phyloP scores from a whole-genome alignment of 2,113 vertebrate species.

The Pachypanchax playfairii region DNA sequence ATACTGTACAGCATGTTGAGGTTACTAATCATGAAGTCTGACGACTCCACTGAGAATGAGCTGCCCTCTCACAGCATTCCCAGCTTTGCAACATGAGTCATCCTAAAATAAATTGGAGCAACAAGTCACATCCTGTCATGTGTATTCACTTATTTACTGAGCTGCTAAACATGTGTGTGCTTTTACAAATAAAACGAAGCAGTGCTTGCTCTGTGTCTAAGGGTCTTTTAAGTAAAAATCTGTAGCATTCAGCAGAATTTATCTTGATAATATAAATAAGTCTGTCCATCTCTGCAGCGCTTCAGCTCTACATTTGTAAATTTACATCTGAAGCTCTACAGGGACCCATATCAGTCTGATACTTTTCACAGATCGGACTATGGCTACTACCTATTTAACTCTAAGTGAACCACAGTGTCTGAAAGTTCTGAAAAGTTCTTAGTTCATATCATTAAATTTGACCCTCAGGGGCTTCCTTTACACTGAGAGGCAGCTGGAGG shows the following conservation, averaged over 20 bases:
- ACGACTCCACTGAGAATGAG: constrained; percentile 25
- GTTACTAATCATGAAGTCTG: constrained; percentile 11
- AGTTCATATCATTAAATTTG: no score
- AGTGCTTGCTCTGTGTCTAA: neutral
- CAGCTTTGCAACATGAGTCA: constrained; percentile 68
- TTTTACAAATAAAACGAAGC: neutral
- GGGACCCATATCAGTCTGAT: neutral
- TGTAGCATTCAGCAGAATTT: neutral
- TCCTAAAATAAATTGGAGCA: constrained; percentile 72
- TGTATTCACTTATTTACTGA: constrained; percentile 3
- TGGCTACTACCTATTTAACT: no score
- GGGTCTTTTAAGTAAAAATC: neutral
- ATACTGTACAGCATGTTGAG: constrained; percentile 25
- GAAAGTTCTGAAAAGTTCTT: no score
- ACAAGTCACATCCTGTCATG: constrained; percentile 40
- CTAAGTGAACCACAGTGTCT: no score
- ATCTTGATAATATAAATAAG: neutral
- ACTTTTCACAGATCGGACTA: neutral
- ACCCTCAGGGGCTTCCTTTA: no score
- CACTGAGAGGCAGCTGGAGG: no score
- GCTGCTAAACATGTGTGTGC: neutral
- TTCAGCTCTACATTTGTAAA: neutral
- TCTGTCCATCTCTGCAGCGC: neutral
- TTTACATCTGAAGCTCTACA: neutral
- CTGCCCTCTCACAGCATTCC: constrained; percentile 55